These are phyloP conservation scores for Selenia dentaria DNA, from an alignment of 2,888 invertebrate species.

Conservation along the genomic window DNA sequence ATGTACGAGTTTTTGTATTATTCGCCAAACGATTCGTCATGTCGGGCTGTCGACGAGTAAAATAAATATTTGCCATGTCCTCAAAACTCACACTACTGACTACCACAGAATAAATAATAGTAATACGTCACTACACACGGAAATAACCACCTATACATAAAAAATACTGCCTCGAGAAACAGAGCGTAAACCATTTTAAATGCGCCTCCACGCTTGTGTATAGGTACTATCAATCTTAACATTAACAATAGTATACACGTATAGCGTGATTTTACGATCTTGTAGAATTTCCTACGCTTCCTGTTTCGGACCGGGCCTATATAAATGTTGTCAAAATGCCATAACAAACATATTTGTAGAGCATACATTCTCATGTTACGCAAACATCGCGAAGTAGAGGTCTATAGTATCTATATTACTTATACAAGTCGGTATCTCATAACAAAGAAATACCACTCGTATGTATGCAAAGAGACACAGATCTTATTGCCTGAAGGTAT, in stretches of 20 bases:
- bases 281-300: slow-evolving; percentile 18
- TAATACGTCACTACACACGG: slow-evolving; percentile 1
- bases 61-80: slow-evolving; percentile 58
- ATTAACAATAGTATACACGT: slow-evolving; percentile 12
- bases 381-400: slow-evolving; percentile 10
- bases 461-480: slow-evolving; percentile 24
- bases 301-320: slow-evolving; percentile 6
- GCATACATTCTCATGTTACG: slow-evolving; percentile 5
- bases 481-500: slow-evolving; percentile 32
- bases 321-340: slow-evolving; percentile 5
- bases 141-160: slow-evolving; percentile 1
- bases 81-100: slow-evolving; percentile 27
- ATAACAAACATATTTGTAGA: neutral
- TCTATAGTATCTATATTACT: neutral
- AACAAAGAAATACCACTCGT: slow-evolving; percentile 17
- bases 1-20: slow-evolving; percentile 26
- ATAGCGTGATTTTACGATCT: slow-evolving; percentile 14
- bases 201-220: slow-evolving; percentile 12
- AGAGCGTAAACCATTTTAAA: slow-evolving; percentile 5
- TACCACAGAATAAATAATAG: too few relatives aligned
- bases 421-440: slow-evolving; percentile 5
- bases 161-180: slow-evolving; percentile 1
- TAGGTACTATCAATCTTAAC: slow-evolving; percentile 13
- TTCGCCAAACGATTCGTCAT: slow-evolving; percentile 40
- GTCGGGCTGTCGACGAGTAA: slow-evolving; percentile 38